These are phyloP conservation scores for Trichomycterus rosablanca DNA, from an alignment of 2,113 vertebrate genomes.

Conservation along the genomic window DNA sequence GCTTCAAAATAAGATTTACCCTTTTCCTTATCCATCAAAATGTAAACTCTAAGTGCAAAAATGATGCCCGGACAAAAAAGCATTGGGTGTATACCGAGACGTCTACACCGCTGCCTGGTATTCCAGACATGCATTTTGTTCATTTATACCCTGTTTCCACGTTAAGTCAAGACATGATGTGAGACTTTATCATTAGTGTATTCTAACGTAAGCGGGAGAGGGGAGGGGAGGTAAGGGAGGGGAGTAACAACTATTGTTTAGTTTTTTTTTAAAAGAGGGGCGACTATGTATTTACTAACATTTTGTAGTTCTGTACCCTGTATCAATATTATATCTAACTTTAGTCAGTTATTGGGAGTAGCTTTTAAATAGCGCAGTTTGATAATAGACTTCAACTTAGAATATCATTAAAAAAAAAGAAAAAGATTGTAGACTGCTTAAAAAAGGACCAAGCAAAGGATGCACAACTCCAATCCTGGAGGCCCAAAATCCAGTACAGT, in stretches of 20 bases:
- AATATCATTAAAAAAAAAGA: too few relatives aligned
- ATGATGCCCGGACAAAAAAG: conserved; percentile 81
- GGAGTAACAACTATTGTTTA: too few relatives aligned
- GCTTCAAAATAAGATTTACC: conserved; percentile 78
- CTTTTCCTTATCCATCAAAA: conserved; percentile 87
- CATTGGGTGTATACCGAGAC: conserved; percentile 64
- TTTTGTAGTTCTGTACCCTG: conserved; percentile 69
- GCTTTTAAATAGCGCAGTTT: conserved; percentile 19
- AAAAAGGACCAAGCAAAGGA: too few relatives aligned
- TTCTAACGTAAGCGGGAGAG: conserved; percentile 55
- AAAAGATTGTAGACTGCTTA: background rate
- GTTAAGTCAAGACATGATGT: conserved; percentile 82
- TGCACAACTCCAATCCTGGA: too few relatives aligned
- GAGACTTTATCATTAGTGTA: conserved; percentile 63
- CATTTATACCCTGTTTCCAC: conserved; percentile 99
- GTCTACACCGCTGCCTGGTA: conserved; percentile 65
- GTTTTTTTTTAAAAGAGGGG: conserved; percentile 46
- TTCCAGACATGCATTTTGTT: conserved; percentile 88
- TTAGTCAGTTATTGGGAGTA: conserved; percentile 29
- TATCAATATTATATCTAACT: conserved; percentile 46
- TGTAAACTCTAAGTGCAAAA: conserved; percentile 99
- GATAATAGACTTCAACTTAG: too few relatives aligned
- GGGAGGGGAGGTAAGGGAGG: conserved; percentile 18
- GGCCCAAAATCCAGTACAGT: too few relatives aligned
- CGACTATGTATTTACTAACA: conserved; percentile 42